These are phyloP conservation scores for Trimorus sp. DNA, from an alignment of 2,888 invertebrate species.

Conservation along the genomic window DNA sequence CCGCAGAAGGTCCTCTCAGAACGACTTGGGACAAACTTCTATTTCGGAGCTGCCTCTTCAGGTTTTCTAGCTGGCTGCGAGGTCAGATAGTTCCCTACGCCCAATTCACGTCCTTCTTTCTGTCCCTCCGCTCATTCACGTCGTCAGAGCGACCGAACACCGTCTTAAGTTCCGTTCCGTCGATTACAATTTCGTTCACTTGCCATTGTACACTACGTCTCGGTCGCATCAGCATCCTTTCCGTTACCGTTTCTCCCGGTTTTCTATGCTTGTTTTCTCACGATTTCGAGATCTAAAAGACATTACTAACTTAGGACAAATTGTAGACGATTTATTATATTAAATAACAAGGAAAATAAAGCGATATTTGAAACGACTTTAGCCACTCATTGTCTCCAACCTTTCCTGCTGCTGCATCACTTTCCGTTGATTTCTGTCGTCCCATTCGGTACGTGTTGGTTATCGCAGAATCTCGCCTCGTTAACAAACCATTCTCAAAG, in stretches of 20 bases:
- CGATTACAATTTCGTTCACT: no score
- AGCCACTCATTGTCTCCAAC: neutral
- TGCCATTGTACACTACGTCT: neutral
- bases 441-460: no score
- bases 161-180: no score
- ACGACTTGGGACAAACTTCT: no score
- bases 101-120: no score
- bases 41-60: no score
- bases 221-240: neutral
- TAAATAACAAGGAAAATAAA: slow-evolving; percentile 80
- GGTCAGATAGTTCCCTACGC: no score
- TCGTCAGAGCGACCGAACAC: no score
- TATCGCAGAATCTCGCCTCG: slow-evolving; percentile 32
- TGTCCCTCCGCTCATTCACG: no score
- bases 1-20: no score
- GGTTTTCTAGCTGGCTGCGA: no score
- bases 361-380: slow-evolving; percentile 77
- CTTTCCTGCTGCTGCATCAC: no score
- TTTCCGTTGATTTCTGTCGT: neutral
- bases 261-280: slow-evolving; percentile 69
- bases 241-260: neutral
- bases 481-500: slow-evolving; percentile 33
- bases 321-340: slow-evolving; percentile 82
- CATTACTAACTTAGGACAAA: slow-evolving; percentile 80
- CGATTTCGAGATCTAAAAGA: slow-evolving; percentile 77